Conservation (phyloP, 2,797 vertebrate genomes). For the Anguilla megastoma region DNA sequence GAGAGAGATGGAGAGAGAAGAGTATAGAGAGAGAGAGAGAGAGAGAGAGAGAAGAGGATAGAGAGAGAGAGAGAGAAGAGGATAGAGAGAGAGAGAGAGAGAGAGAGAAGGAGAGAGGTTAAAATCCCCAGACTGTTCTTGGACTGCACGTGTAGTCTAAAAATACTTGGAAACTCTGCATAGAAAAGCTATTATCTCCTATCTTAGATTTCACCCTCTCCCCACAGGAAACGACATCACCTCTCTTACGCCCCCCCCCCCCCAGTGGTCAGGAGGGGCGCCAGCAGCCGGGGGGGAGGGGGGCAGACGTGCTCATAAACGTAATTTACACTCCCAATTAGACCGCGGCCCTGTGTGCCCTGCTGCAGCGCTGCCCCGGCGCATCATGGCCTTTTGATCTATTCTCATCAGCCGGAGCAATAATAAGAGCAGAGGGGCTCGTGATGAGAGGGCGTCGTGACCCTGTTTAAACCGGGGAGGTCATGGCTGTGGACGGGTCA, state of each 20-base stretch:
- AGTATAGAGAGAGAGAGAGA: no score
- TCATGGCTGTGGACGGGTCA: neutral
- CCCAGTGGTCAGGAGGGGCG: conserved; percentile 34
- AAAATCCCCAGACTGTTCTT: conserved; percentile 56
- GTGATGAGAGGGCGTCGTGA: conserved; percentile 30
- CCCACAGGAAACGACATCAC: conserved; percentile 71
- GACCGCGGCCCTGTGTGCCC: conserved; percentile 85
- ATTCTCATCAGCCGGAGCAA: conserved; percentile 65
- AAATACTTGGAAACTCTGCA: conserved; percentile 57
- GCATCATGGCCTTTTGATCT: conserved; percentile 60
- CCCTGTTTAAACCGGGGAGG: neutral
- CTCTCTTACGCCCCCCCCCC: conserved; percentile 66
- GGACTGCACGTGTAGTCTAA: conserved; percentile 66
- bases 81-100: no score
- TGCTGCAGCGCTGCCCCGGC: conserved; percentile 74
- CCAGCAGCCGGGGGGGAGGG: conserved; percentile 69
- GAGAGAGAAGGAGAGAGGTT: no score
- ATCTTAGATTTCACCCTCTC: conserved; percentile 69
- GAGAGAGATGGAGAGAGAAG: no score
- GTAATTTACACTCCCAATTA: conserved; percentile 95
- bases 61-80: no score
- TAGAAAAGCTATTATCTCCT: conserved; percentile 57
- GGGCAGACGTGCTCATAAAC: conserved; percentile 85
- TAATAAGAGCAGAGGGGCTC: conserved; percentile 32
- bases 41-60: no score